Evolutionary conservation across 2,888 invertebrate genomes (phyloP).

Genomic region (Minunthozetes semirufus): DNA sequence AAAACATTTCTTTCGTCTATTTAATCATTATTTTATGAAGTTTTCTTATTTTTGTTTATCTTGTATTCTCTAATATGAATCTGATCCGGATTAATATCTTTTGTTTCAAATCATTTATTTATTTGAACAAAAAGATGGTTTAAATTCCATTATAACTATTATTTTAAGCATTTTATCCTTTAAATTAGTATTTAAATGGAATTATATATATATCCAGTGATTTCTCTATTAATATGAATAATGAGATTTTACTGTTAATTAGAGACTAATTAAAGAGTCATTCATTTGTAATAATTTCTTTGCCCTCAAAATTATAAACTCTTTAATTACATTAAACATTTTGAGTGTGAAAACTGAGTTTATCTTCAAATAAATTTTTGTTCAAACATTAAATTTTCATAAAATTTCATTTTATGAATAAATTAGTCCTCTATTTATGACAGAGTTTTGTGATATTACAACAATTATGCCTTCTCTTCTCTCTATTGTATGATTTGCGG

Average conservation of each 20-base stretch:
- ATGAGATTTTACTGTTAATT: constrained; percentile 1
- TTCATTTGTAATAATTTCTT: neutral
- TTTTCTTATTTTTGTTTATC: neutral
- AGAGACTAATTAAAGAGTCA: constrained; percentile 10
- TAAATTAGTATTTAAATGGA: too few species aligned
- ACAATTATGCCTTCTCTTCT: too few species aligned
- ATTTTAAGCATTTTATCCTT: too few species aligned
- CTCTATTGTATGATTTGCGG: neutral
- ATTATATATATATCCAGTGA: neutral
- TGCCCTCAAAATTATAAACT: neutral
- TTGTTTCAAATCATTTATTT: too few species aligned
- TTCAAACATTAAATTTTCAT: too few species aligned
- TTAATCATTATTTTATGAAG: neutral
- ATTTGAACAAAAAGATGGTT: too few species aligned
- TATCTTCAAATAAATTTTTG: neutral
- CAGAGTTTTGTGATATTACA: too few species aligned
- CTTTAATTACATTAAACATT: neutral
- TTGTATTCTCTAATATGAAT: too few species aligned
- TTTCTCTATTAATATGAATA: neutral
- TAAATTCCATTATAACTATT: too few species aligned
- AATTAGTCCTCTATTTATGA: too few species aligned
- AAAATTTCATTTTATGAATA: too few species aligned
- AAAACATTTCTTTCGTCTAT: neutral
- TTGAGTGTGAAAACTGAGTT: neutral
- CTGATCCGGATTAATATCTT: too few species aligned